These are phyloP conservation scores for Dicrostonyx torquatus DNA, from an alignment of 2,797 vertebrate species.

Conservation along the genomic window DNA sequence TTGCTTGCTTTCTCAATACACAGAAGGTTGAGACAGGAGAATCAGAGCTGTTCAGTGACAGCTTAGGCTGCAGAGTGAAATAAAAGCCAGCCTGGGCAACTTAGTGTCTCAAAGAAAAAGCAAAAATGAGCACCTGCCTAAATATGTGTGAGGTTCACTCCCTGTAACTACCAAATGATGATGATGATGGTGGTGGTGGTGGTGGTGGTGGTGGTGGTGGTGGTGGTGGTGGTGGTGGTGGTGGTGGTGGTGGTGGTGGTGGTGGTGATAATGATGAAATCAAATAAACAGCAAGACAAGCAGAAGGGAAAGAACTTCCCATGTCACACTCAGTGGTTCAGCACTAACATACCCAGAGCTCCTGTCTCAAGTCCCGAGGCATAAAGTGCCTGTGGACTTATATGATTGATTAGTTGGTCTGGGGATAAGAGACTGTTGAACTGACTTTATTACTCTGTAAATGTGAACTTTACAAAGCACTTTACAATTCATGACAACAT, in stretches of 20 bases:
- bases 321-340: background rate
- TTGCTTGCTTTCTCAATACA: background rate
- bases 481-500: constrained; percentile 85
- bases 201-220: too few relatives aligned
- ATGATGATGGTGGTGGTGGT: too few relatives aligned
- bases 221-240: too few relatives aligned
- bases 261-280: background rate
- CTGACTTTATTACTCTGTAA: constrained; percentile 90
- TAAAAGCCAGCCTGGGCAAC: background rate
- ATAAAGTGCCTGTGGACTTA: background rate
- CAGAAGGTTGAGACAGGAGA: background rate
- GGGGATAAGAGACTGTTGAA: constrained; percentile 67
- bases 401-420: background rate
- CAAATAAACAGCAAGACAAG: background rate
- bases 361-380: background rate
- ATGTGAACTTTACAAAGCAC: constrained; percentile 90
- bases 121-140: background rate
- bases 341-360: background rate
- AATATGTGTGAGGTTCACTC: background rate
- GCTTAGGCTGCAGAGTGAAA: background rate
- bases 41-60: background rate
- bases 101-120: background rate
- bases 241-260: too few relatives aligned
- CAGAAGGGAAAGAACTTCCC: background rate
- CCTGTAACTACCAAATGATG: background rate